Evolutionary conservation across 23 tunicate genomes (phyloP).

Genomic region (Clavelina lepadiformis): DNA sequence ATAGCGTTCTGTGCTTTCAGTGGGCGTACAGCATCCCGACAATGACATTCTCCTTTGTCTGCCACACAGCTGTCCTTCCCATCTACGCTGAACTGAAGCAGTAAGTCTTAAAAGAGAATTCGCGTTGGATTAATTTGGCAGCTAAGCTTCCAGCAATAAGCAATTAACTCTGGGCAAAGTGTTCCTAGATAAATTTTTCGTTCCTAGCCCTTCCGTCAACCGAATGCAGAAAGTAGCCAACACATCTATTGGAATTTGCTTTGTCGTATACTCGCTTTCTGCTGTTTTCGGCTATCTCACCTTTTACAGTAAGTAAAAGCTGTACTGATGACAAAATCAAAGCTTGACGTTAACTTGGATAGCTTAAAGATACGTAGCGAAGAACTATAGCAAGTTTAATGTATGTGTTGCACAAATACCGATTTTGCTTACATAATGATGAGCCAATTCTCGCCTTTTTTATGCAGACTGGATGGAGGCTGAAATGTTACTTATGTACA

Average conservation of each 20-base stretch:
- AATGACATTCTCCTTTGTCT: constrained; percentile 98
- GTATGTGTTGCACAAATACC: too few relatives aligned
- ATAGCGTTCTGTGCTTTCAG: too few relatives aligned
- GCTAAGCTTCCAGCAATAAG: too few relatives aligned
- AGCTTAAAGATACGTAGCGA: too few relatives aligned
- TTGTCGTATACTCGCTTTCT: constrained; percentile 83
- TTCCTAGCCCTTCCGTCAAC: constrained; percentile 60
- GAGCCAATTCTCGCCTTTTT: not conserved
- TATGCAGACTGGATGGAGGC: constrained; percentile 97
- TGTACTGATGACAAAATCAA: too few relatives aligned
- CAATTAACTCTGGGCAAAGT: too few relatives aligned
- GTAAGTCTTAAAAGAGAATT: constrained; percentile 11
- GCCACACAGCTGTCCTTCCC: constrained; percentile 98
- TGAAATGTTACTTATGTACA: constrained; percentile 97
- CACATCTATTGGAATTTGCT: constrained; percentile 88
- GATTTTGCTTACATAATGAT: too few relatives aligned
- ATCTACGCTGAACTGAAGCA: constrained; percentile 93
- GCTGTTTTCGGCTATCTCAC: constrained; percentile 96
- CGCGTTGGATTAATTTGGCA: not conserved
- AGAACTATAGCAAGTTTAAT: too few relatives aligned
- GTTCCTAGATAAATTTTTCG: too few relatives aligned
- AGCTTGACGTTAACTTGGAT: too few relatives aligned
- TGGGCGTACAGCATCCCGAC: constrained; percentile 98
- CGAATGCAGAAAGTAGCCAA: constrained; percentile 91
- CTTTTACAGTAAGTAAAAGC: constrained; percentile 97